phyloP scores from a whole-genome alignment of 2,888 invertebrate species.

The Microdon myrmicae region DNA sequence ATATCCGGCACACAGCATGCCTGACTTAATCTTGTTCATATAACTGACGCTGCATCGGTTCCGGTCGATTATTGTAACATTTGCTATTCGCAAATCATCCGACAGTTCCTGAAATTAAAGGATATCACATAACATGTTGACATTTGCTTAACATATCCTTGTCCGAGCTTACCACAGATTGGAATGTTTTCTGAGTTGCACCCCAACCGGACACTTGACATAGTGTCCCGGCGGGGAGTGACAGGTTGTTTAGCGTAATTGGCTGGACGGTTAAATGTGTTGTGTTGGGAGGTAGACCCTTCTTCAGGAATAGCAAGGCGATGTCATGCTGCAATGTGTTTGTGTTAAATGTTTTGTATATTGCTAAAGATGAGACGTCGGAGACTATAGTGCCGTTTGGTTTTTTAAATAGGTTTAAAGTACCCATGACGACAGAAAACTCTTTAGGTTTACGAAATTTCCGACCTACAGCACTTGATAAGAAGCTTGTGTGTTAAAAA shows the following conservation, averaged over 20 bases:
- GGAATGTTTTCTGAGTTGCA: slow-evolving; percentile 57
- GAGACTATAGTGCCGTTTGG: slow-evolving; percentile 60
- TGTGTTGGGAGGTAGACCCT: slow-evolving; percentile 54
- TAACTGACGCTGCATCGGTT: slow-evolving; percentile 56
- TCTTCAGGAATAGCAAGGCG: slow-evolving; percentile 60
- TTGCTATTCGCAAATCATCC: slow-evolving; percentile 56
- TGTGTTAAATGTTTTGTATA: slow-evolving; percentile 58
- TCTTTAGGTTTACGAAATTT: slow-evolving; percentile 60
- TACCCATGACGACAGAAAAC: slow-evolving; percentile 63
- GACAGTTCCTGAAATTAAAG: slow-evolving; percentile 53
- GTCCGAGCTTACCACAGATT: neutral
- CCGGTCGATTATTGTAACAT: slow-evolving; percentile 57
- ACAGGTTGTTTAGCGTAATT: slow-evolving; percentile 54
- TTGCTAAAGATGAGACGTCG: slow-evolving; percentile 58
- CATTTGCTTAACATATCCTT: neutral
- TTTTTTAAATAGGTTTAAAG: slow-evolving; percentile 59
- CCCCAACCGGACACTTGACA: slow-evolving; percentile 65
- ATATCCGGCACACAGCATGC: slow-evolving; percentile 62
- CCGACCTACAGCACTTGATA: slow-evolving; percentile 54
- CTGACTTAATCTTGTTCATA: slow-evolving; percentile 52
- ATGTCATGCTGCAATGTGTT: slow-evolving; percentile 62
- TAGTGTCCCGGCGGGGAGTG: slow-evolving; percentile 52
- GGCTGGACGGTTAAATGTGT: slow-evolving; percentile 57
- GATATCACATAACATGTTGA: neutral
- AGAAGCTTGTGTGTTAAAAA: too few species aligned